A percentile compares a stretch with the other conserved stretches of the same genome.
These are phyloP conservation scores for Coboldia fuscipes DNA, from an alignment of 1,140 invertebrate species.

Conservation along the genomic window DNA sequence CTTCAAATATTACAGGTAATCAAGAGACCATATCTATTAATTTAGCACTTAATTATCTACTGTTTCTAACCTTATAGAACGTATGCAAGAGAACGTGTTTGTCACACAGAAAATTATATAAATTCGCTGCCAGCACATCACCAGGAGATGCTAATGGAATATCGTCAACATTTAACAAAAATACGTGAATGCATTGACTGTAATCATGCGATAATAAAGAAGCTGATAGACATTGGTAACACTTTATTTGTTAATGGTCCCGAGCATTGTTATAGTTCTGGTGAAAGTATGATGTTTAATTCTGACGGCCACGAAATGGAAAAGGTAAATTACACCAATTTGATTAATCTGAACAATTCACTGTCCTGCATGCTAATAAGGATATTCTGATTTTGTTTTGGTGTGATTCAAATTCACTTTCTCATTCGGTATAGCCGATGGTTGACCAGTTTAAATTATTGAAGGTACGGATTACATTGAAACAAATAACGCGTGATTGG, in stretches of 20 bases:
- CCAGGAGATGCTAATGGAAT: conserved; percentile 50
- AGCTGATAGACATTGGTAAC: conserved; percentile 54
- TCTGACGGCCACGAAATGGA: no score
- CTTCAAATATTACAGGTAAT: conserved; percentile 61
- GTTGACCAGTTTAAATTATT: conserved; percentile 22
- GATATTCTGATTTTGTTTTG: no score
- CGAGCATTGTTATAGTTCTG: no score
- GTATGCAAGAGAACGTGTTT: conserved; percentile 37
- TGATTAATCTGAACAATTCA: no score
- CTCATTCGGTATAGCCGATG: no score
- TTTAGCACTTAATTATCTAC: conserved; percentile 5
- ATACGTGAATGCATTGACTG: conserved; percentile 60
- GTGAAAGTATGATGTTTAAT: no score
- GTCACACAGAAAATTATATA: conserved; percentile 52
- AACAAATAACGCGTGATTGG: conserved; percentile 94
- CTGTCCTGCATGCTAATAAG: no score
- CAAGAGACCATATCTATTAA: not conserved
- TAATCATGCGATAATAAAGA: conserved; percentile 67
- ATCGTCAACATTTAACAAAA: conserved; percentile 48
- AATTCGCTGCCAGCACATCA: conserved; percentile 50
- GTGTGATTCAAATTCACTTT: no score
- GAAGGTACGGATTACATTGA: conserved; percentile 76
- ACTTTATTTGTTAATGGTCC: conserved; percentile 67
- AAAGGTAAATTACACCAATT: no score
- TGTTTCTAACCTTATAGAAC: conserved; percentile 22